phyloP scores from a whole-genome alignment of 2,113 vertebrate genomes.

The Uria aalge region DNA sequence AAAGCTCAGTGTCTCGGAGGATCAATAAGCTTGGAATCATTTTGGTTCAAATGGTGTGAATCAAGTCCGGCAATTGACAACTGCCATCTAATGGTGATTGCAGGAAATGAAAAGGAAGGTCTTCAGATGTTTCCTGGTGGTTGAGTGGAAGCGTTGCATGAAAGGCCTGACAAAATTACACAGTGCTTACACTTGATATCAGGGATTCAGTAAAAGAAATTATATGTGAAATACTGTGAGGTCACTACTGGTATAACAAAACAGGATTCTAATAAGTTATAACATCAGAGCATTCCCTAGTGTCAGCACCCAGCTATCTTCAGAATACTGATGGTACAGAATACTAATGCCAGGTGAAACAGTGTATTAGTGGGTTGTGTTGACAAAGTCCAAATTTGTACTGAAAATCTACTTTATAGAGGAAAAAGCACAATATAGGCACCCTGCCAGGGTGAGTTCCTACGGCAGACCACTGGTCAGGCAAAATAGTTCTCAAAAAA shows the following conservation, averaged over 20 bases:
- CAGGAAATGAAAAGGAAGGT: neutral
- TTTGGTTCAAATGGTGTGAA: constrained; percentile 4
- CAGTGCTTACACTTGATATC: neutral
- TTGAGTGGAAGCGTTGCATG: neutral
- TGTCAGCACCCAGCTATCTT: neutral
- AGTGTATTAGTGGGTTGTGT: accelerated
- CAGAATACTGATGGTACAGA: neutral
- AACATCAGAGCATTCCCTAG: neutral
- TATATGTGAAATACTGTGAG: neutral
- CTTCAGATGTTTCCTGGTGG: neutral
- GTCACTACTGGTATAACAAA: neutral
- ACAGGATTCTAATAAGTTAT: neutral
- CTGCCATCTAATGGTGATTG: constrained; percentile 21
- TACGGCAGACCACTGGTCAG: neutral
- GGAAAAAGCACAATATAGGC: neutral
- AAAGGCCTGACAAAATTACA: neutral
- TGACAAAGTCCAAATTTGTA: neutral
- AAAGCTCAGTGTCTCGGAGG: neutral
- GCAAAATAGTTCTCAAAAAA: neutral
- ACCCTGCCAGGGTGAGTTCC: neutral
- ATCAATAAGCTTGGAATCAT: neutral
- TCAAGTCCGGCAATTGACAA: constrained; percentile 30
- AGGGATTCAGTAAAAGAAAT: neutral
- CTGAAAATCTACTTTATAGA: neutral
- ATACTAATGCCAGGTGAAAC: neutral